Conservation (phyloP, 1,140 invertebrate species). For the Panagrolaimus sp. region DNA sequence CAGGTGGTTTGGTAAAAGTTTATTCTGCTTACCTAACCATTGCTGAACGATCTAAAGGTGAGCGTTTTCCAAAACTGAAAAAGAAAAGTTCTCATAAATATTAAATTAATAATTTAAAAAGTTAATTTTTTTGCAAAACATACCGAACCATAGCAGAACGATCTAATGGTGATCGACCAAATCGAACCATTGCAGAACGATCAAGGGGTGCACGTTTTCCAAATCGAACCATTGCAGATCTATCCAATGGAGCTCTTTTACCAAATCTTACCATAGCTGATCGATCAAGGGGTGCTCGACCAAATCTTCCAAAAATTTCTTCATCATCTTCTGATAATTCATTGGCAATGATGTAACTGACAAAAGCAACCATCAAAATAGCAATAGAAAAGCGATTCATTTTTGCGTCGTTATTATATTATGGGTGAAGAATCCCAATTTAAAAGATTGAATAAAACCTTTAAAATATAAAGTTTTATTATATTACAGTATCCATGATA, state of each 20-base stretch:
- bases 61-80: slow-evolving; percentile 19
- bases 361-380: background rate
- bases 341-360: background rate
- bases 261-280: slow-evolving; percentile 31
- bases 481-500: too few relatives aligned
- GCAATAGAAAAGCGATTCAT: background rate
- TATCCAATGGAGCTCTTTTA: slow-evolving; percentile 24
- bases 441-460: too few relatives aligned
- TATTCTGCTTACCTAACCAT: slow-evolving; percentile 16
- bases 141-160: slow-evolving; percentile 8
- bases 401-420: background rate
- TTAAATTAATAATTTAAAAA: too few relatives aligned
- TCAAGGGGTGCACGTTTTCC: slow-evolving; percentile 28
- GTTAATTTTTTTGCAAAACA: background rate
- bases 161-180: slow-evolving; percentile 12
- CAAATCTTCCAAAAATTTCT: background rate
- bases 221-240: slow-evolving; percentile 31
- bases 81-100: background rate
- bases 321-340: background rate
- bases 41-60: slow-evolving; percentile 18
- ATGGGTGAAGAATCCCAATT: too few relatives aligned
- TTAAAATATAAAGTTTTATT: too few relatives aligned
- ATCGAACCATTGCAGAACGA: slow-evolving; percentile 26
- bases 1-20: background rate
- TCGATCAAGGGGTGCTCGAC: slow-evolving; percentile 24